Conservation (phyloP, 2,113 vertebrate genomes). For the Nycticorax nycticorax region DNA sequence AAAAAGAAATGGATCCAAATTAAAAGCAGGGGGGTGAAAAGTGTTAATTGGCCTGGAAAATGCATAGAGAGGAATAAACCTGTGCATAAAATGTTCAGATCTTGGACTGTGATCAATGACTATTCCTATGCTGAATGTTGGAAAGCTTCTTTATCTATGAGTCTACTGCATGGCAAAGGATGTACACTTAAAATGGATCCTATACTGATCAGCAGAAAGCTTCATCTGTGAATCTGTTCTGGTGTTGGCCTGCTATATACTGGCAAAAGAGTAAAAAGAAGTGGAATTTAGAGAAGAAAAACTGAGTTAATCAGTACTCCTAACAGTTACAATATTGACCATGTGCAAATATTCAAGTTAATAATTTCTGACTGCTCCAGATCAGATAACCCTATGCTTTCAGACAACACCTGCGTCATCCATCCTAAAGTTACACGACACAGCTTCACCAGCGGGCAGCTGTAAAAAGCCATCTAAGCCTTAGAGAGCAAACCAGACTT, state of each 20-base stretch:
- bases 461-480: background rate
- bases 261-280: background rate
- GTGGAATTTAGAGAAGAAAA: background rate
- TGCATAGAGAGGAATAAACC: no score
- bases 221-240: background rate
- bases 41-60: background rate
- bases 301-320: background rate
- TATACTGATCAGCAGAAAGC: background rate
- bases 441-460: background rate
- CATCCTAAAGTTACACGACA: background rate
- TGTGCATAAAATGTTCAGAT: background rate
- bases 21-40: background rate
- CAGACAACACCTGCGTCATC: background rate
- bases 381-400: background rate
- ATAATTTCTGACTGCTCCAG: background rate
- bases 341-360: background rate
- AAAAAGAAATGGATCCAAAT: background rate
- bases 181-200: background rate
- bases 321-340: background rate
- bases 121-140: background rate
- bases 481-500: background rate
- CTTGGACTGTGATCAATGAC: background rate
- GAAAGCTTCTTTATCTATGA: background rate
- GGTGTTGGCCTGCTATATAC: background rate
- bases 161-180: background rate